Conservation (phyloP, 2,113 vertebrate species). For the Nanorana parkeri region DNA sequence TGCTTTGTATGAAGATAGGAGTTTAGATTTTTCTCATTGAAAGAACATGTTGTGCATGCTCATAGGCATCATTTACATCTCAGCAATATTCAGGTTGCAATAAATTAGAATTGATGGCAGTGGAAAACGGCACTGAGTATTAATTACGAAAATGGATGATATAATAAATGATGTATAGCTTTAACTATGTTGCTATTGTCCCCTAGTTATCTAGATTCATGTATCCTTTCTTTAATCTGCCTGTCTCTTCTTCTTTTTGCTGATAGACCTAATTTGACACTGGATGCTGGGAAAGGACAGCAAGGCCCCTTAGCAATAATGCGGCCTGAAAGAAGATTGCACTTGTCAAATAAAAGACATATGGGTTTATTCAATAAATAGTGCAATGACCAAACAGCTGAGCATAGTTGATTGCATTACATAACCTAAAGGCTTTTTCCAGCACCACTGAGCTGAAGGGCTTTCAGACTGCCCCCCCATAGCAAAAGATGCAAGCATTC, state of each 20-base stretch:
- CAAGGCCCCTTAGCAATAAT: slow-evolving; percentile 38
- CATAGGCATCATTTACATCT: too few relatives aligned
- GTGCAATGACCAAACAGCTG: too few relatives aligned
- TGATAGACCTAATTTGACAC: slow-evolving; percentile 35
- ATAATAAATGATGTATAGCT: not conserved
- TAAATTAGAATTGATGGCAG: not conserved
- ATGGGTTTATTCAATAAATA: not conserved
- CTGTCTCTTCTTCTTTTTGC: slow-evolving; percentile 26
- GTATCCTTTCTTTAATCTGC: slow-evolving; percentile 32
- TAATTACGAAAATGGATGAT: not conserved
- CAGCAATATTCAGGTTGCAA: too few relatives aligned
- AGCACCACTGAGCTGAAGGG: too few relatives aligned
- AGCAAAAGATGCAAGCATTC: too few relatives aligned
- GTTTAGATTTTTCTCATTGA: too few relatives aligned
- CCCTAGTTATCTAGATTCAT: slow-evolving; percentile 19
- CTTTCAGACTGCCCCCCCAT: too few relatives aligned
- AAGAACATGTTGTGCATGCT: too few relatives aligned
- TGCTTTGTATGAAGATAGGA: too few relatives aligned
- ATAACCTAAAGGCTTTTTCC: too few relatives aligned
- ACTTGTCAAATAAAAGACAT: slow-evolving; percentile 20
- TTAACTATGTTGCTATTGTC: not conserved
- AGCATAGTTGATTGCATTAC: too few relatives aligned
- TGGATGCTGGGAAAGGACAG: slow-evolving; percentile 38
- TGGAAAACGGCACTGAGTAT: not conserved
- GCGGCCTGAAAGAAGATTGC: slow-evolving; percentile 20